Evolutionary conservation across 2,113 vertebrate species (phyloP).

Genomic region (Phylloscopus whistleri): DNA sequence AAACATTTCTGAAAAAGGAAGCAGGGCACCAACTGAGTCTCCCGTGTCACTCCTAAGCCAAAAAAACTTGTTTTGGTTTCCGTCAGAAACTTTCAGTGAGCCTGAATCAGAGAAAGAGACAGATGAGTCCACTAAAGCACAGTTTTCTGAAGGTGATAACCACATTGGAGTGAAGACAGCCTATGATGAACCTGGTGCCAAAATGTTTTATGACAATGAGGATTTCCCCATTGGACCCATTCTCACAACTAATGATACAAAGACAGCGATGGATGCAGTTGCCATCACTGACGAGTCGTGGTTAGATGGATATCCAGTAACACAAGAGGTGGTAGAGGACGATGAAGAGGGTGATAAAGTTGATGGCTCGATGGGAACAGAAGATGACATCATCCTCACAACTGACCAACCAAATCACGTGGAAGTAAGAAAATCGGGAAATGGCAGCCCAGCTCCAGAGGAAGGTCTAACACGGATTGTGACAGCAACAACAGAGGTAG

Average conservation of each 20-base stretch:
- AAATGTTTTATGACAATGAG: slow-evolving; percentile 43
- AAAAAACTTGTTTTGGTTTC: slow-evolving; percentile 89
- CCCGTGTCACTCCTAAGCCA: slow-evolving; percentile 81
- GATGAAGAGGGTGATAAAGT: slow-evolving; percentile 63
- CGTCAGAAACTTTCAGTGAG: slow-evolving; percentile 79
- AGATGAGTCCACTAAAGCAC: slow-evolving; percentile 50
- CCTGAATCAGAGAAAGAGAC: slow-evolving; percentile 52
- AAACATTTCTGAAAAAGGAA: neutral
- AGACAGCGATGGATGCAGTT: slow-evolving; percentile 23
- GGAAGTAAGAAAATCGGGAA: slow-evolving; percentile 40
- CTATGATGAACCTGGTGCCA: slow-evolving; percentile 54
- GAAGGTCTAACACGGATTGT: slow-evolving; percentile 42
- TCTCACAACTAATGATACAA: slow-evolving; percentile 68
- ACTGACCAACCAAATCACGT: slow-evolving; percentile 71
- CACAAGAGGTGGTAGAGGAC: slow-evolving; percentile 67
- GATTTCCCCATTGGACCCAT: slow-evolving; percentile 57
- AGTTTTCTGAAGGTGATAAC: slow-evolving; percentile 64
- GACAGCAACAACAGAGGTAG: neutral
- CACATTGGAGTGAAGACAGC: slow-evolving; percentile 65
- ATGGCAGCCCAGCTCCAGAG: neutral
- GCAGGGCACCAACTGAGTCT: slow-evolving; percentile 71
- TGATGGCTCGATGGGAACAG: slow-evolving; percentile 69
- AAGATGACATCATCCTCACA: slow-evolving; percentile 9
- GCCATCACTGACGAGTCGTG: slow-evolving; percentile 82
- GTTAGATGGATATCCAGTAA: slow-evolving; percentile 89